Conservation (phyloP, 2,113 vertebrate species). For the Bambusicola thoracicus region DNA sequence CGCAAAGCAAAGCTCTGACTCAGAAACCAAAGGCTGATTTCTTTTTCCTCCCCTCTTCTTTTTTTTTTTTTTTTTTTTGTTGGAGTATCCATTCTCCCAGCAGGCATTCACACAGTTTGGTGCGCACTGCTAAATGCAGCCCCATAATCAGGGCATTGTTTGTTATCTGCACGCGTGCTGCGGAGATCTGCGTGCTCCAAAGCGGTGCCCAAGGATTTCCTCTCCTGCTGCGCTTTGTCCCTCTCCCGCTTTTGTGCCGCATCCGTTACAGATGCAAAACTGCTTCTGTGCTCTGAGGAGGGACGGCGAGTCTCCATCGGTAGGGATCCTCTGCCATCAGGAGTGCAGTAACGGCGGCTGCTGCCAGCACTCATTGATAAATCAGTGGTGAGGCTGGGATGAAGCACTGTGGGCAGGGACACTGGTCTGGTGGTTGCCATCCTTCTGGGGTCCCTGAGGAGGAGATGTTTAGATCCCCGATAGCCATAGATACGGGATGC, state of each 20-base stretch:
- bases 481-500: not conserved
- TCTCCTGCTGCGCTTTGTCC: not conserved
- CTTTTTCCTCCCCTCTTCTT: not conserved
- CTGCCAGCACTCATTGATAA: not conserved
- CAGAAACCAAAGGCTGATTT: conserved; percentile 12
- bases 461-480: not conserved
- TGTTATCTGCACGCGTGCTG: not conserved
- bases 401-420: not conserved
- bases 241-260: not conserved
- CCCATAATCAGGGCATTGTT: conserved; percentile 7
- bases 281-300: not conserved
- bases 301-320: not conserved
- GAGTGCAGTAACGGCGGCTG: not conserved
- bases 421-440: accelerated
- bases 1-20: not conserved
- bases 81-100: not conserved
- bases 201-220: not conserved
- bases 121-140: not conserved
- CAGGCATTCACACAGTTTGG: not conserved
- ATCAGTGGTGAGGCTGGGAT: not conserved
- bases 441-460: not conserved
- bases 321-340: not conserved
- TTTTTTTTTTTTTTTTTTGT: not conserved
- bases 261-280: not conserved
- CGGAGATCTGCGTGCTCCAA: not conserved